A percentile compares a stretch with the other conserved stretches of the same genome.
Conservation (phyloP, 2,797 vertebrate genomes). For the Mallotus villosus region DNA sequence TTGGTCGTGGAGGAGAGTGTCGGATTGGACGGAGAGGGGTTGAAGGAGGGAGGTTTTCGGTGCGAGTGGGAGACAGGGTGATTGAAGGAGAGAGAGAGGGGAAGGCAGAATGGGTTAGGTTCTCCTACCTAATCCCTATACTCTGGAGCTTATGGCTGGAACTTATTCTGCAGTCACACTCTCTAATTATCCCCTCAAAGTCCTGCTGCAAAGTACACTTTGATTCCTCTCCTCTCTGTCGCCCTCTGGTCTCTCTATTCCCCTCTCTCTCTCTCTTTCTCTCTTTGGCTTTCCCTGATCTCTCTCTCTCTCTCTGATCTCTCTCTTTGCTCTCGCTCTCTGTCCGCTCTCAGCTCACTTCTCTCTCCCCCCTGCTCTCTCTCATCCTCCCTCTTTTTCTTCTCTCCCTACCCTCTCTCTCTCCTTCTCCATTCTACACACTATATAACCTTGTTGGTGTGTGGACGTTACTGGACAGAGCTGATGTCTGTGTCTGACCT, state of each 20-base stretch:
- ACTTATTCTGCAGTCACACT: conserved; percentile 57
- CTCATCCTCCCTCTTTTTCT: not conserved
- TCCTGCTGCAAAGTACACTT: conserved; percentile 55
- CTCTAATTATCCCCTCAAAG: conserved; percentile 69
- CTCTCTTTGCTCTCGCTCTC: conserved; percentile 26
- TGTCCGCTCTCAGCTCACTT: conserved; percentile 18
- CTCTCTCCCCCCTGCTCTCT: not conserved
- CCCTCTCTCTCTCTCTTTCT: conserved; percentile 6
- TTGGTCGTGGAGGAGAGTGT: too few species aligned
- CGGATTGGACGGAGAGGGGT: too few species aligned
- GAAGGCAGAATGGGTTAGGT: conserved; percentile 39
- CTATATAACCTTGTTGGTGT: too few species aligned
- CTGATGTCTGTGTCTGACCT: too few species aligned
- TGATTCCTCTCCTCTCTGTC: conserved; percentile 44
- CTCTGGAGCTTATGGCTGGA: conserved; percentile 57
- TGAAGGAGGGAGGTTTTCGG: too few species aligned
- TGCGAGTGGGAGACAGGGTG: not conserved
- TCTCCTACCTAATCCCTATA: conserved; percentile 59
- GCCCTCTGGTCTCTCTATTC: conserved; percentile 19
- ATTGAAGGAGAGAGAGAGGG: conserved; percentile 7
- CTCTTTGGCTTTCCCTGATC: too few species aligned
- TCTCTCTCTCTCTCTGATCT: not conserved
- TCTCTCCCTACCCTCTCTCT: not conserved
- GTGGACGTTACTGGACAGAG: too few species aligned
- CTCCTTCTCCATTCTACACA: too few species aligned